These are phyloP conservation scores for Drosophila pegasa DNA, from an alignment of 2,888 invertebrate species.

Conservation along the genomic window DNA sequence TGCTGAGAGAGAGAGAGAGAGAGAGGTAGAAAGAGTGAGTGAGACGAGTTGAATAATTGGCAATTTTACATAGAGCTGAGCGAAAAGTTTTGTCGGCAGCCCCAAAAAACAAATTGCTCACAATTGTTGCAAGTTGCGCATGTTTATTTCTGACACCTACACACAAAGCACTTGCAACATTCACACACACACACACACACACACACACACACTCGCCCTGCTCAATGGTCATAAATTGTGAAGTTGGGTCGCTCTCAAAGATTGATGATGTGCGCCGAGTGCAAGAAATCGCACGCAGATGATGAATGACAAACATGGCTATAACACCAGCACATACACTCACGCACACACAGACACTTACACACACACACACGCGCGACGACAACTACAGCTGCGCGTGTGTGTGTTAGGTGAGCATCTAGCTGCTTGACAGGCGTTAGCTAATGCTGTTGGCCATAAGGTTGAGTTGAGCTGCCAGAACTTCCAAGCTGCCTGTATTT, in stretches of 20 bases:
- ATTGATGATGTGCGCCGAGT: slow-evolving; percentile 67
- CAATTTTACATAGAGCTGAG: slow-evolving; percentile 55
- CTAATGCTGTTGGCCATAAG: slow-evolving; percentile 66
- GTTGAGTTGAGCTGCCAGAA: slow-evolving; percentile 16
- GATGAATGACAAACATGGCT: slow-evolving; percentile 64
- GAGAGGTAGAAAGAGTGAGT: slow-evolving; percentile 34
- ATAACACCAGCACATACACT: slow-evolving; percentile 12
- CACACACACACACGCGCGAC: slow-evolving; percentile 10
- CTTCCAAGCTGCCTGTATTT: slow-evolving; percentile 5
- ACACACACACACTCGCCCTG: slow-evolving; percentile 11
- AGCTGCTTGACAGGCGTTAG: slow-evolving; percentile 47
- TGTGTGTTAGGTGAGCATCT: slow-evolving; percentile 34
- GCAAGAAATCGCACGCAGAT: slow-evolving; percentile 66
- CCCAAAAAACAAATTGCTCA: slow-evolving; percentile 55
- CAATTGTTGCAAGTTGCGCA: slow-evolving; percentile 60
- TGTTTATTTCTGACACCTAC: slow-evolving; percentile 55
- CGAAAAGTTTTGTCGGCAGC: slow-evolving; percentile 35
- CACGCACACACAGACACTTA: slow-evolving; percentile 11
- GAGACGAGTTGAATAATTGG: slow-evolving; percentile 62
- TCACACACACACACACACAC: slow-evolving; percentile 13
- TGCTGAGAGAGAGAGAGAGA: slow-evolving; percentile 19
- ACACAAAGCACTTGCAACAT: slow-evolving; percentile 36
- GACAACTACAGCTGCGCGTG: slow-evolving; percentile 11
- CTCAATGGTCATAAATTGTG: slow-evolving; percentile 56
- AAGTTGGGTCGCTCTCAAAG: slow-evolving; percentile 41